Conservation (phyloP, 1,140 invertebrate genomes). For the Oscheius sp. region DNA sequence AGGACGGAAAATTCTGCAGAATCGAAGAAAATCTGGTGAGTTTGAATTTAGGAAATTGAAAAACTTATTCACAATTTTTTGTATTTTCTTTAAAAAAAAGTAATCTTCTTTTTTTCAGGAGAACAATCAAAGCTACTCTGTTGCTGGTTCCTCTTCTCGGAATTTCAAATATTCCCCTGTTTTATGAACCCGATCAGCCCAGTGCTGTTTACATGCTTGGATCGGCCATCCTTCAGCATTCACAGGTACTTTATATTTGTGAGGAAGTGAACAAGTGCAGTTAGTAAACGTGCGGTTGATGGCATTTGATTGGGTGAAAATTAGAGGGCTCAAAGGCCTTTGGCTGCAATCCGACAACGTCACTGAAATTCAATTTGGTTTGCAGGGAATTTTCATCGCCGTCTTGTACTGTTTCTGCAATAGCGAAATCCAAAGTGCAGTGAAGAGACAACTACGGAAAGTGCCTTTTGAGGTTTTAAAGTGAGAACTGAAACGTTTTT, state of each 20-base stretch:
- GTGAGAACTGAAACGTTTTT: background rate
- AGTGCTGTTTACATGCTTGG: conserved; percentile 62
- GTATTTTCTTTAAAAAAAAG: too few relatives aligned
- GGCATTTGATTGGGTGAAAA: too few relatives aligned
- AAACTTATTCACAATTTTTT: conserved; percentile 19
- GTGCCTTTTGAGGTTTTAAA: conserved; percentile 42
- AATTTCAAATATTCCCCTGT: conserved; percentile 64
- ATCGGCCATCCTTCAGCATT: conserved; percentile 64
- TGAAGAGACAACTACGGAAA: conserved; percentile 52
- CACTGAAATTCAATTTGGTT: conserved; percentile 46
- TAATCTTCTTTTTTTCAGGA: conserved; percentile 55
- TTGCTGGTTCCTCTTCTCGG: conserved; percentile 65
- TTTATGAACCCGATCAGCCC: conserved; percentile 62
- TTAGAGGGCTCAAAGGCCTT: too few relatives aligned
- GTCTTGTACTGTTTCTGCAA: conserved; percentile 66
- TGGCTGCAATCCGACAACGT: too few relatives aligned
- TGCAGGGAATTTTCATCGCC: conserved; percentile 65
- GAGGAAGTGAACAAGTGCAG: background rate
- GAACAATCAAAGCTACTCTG: conserved; percentile 65
- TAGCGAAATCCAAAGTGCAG: conserved; percentile 63
- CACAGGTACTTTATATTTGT: conserved; percentile 60
- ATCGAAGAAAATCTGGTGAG: conserved; percentile 58
- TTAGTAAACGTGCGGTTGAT: too few relatives aligned
- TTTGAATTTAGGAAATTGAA: background rate
- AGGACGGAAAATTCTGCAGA: conserved; percentile 56